Evolutionary conservation across 2,888 invertebrate species (phyloP).

Genomic region (Microctonus aethiopoides): DNA sequence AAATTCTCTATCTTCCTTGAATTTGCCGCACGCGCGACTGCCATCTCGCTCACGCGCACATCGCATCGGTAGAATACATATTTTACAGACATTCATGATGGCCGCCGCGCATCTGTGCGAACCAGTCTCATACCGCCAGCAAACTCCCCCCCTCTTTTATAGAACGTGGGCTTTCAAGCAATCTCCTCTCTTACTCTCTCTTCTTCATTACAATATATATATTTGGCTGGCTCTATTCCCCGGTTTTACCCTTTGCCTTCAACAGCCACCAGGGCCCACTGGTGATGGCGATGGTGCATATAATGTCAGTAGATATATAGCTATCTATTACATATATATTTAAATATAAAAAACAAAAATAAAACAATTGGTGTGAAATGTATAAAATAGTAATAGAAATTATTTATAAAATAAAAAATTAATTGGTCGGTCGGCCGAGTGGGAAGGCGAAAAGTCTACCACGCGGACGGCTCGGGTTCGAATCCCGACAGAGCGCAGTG

Average conservation of each 20-base stretch:
- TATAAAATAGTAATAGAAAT: too few species aligned
- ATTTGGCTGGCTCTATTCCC: constrained; percentile 22
- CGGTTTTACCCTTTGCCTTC: neutral
- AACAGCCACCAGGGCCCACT: neutral
- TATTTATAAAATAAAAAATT: neutral
- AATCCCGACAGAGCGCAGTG: too few species aligned
- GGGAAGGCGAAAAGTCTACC: too few species aligned
- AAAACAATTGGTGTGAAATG: too few species aligned
- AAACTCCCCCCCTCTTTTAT: constrained; percentile 42
- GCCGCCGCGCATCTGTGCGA: constrained; percentile 67
- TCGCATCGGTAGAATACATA: constrained; percentile 62
- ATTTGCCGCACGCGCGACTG: neutral
- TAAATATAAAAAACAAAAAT: neutral
- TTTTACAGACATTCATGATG: constrained; percentile 68
- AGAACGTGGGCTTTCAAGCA: constrained; percentile 45
- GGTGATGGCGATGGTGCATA: too few species aligned
- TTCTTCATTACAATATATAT: constrained; percentile 9
- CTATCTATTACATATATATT: neutral
- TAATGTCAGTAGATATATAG: neutral
- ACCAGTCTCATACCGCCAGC: constrained; percentile 56
- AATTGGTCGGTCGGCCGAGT: too few species aligned
- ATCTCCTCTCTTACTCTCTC: constrained; percentile 16
- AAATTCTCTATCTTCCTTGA: constrained; percentile 27
- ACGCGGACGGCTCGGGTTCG: too few species aligned
- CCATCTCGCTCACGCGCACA: neutral